Base-by-base conservation (phyloP, 2,888 invertebrate genomes). In the Megamerina dolium region DNA sequence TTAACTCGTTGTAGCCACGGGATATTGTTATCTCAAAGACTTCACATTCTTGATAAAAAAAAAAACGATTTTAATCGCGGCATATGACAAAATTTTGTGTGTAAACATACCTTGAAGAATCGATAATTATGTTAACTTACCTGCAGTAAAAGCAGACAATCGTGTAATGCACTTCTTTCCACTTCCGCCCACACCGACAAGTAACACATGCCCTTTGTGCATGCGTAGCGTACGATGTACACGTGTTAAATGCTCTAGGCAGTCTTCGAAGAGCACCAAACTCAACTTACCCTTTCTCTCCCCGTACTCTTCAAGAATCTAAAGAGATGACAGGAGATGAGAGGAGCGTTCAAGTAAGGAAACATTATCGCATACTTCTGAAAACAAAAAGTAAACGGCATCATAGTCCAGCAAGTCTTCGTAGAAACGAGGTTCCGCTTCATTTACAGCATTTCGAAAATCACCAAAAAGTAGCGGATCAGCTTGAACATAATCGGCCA, bases 351-450 rank as follows among this genome's bases (percentile, higher is more conserved):
- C n/a, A n/a, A n/a, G n/a, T n/a, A n/a, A n/a, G n/a, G 19, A 26
- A 19, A 13, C 18, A 4, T 6, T 5, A 20, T 13, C n/a, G 13
- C 12, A 10, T 63, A 86, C 87, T 79, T 93, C 92, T 74, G 87
- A 84, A 60, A 93, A 91, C 2, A 94, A 72, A 54, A 81, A 85
- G 63, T 82, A 88, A n/a, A 90, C 81, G 0, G 91, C 89, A 57
- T 90, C 86, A 61, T 90, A 94, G 65, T 94, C 92, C 6, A 91
- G 73, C 12, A 94, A 73, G 64, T 94, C 93, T 63, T 94, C 93
- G 60, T 94, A 94, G 54, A 81, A 80, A 43, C 93, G 75, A 0
- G 81, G 75, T 54, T 89, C 89, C 0, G 80, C 80, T 59, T 89
- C 87, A 51, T 86, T 85, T 20, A 86, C 73, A 0, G 91, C 87